Base-by-base conservation (phyloP, 1,140 invertebrate genomes). In the Theocolax elegans region DNA sequence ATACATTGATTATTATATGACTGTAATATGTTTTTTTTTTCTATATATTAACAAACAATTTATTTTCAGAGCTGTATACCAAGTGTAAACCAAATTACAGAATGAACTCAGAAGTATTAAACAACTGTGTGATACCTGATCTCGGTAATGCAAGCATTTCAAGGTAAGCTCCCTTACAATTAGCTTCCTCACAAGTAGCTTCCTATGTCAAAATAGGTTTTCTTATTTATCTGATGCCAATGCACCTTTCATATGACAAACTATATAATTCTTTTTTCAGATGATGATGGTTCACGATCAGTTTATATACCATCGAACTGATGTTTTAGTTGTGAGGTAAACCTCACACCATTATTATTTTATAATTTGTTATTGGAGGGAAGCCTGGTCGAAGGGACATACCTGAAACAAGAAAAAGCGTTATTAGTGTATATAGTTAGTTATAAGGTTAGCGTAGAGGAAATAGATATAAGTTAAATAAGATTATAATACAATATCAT, bases 301-400 rank as follows among this genome's bases (percentile, higher is more conserved):
- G 67, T 71, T 84, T 62, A 80, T 84, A 76, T 84, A 86, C 71
- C 82, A 83, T n/a, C 75, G 79, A 6, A 75, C 75, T 54, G 83
- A 85, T 10, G 75, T 81, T 63, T n/a, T n/a, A n/a, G n/a, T n/a
- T n/a, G n/a, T n/a, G n/a, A n/a, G n/a, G n/a, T n/a, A n/a, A n/a
- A n/a, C n/a, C n/a, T n/a, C n/a, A n/a, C n/a, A n/a, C n/a, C n/a
- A n/a, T n/a, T n/a, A n/a, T n/a, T n/a, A n/a, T n/a, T n/a, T n/a
- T n/a, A n/a, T n/a, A n/a, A n/a, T n/a, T n/a, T n/a, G n/a, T n/a
- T n/a, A n/a, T n/a, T n/a, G n/a, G n/a, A n/a, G n/a, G n/a, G n/a
- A n/a, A n/a, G n/a, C n/a, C n/a, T n/a, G n/a, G n/a, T n/a, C n/a
- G n/a, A n/a, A n/a, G n/a, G n/a, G n/a, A n/a, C n/a, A n/a, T n/a